Conservation (phyloP, 2,888 invertebrate species). For the Petrolisthes manimaculis region DNA sequence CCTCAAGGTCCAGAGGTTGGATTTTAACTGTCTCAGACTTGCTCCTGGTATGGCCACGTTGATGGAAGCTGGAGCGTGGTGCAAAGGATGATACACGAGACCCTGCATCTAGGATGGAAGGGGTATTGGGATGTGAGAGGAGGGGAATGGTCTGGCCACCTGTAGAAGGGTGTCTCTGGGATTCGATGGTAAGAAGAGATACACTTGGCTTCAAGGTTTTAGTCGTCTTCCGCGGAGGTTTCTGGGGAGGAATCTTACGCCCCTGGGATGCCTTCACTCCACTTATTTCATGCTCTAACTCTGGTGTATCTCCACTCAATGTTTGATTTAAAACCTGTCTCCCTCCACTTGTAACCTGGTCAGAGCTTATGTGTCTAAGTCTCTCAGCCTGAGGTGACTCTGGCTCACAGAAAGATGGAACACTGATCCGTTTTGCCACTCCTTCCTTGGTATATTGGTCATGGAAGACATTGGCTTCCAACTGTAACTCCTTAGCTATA, state of each 20-base stretch:
- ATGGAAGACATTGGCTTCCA: conserved; percentile 28
- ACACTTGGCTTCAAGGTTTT: neutral
- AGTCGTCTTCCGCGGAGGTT: conserved; percentile 46
- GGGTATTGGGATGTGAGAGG: conserved; percentile 4
- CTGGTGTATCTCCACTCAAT: neutral
- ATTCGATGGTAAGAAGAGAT: conserved; percentile 18
- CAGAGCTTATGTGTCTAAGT: too few species aligned
- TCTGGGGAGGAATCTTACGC: conserved; percentile 45
- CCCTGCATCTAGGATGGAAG: conserved; percentile 25
- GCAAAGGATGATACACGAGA: conserved; percentile 37
- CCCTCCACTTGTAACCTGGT: too few species aligned
- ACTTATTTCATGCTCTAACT: neutral
- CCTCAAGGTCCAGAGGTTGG: neutral
- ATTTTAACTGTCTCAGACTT: conserved; percentile 41
- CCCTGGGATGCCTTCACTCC: neutral
- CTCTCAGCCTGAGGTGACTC: neutral
- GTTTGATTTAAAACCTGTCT: too few species aligned
- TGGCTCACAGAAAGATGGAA: neutral
- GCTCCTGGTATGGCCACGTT: conserved; percentile 39
- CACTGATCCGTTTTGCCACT: neutral
- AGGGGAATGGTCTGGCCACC: neutral
- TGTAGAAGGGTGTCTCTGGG: neutral
- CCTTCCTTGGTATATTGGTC: neutral
- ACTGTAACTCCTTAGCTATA: conserved; percentile 29
- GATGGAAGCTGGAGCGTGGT: conserved; percentile 8